A percentile compares a stretch with the other conserved stretches of the same genome.
Conservation (phyloP, 2,113 vertebrate genomes). For the Empidonax alnorum region DNA sequence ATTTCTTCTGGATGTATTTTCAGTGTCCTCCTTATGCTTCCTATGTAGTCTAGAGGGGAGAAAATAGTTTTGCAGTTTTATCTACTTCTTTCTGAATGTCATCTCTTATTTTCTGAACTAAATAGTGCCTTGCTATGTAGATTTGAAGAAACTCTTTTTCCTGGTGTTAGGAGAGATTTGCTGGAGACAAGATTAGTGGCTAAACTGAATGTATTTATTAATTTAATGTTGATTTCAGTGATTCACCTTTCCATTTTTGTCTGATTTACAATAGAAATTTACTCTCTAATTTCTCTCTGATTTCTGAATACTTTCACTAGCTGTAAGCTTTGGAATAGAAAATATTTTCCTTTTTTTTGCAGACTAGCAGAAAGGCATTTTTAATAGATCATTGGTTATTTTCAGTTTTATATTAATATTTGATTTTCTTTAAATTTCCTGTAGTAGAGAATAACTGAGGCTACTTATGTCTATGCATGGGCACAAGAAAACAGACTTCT, state of each 20-base stretch:
- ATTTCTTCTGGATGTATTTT: neutral
- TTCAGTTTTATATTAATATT: neutral
- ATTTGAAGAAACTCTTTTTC: neutral
- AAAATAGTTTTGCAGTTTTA: neutral
- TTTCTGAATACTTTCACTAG: neutral
- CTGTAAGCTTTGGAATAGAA: neutral
- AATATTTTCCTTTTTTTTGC: neutral
- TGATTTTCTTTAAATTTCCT: neutral
- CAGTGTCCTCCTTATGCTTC: neutral
- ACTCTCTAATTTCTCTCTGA: neutral
- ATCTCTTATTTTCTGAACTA: neutral
- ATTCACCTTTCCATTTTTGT: neutral
- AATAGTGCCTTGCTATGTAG: neutral
- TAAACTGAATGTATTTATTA: neutral
- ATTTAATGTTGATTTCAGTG: neutral
- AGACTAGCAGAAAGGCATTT: neutral
- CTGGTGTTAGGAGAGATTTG: neutral
- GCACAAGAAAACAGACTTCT: neutral
- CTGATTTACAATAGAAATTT: neutral
- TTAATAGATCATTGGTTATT: neutral
- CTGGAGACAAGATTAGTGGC: neutral
- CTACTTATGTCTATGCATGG: neutral
- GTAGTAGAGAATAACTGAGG: neutral
- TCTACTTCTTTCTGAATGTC: neutral
- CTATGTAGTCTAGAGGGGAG: neutral